These are phyloP conservation scores for Axinella damicornis DNA, from an alignment of 37 sponge, comb jelly and placozoan genomes.

Conservation along the genomic window DNA sequence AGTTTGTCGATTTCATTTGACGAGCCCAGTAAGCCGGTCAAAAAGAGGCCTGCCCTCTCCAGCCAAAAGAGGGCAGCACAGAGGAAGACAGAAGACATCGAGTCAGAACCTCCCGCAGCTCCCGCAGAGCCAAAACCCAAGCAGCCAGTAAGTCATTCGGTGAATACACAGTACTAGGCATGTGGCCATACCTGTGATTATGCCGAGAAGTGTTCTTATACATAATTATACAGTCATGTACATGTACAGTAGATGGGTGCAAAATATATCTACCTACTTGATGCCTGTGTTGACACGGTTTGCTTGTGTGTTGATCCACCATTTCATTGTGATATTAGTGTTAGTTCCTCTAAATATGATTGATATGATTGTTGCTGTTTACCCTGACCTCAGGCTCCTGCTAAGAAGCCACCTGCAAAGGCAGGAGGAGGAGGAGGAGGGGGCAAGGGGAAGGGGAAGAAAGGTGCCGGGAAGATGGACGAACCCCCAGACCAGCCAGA, in stretches of 20 bases:
- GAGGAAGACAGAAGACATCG: neutral
- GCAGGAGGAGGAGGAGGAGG: constrained; percentile 14
- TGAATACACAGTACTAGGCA: neutral
- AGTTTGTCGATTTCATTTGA: neutral
- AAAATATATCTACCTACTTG: neutral
- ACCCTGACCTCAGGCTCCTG: neutral
- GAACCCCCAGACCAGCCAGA: constrained; percentile 61
- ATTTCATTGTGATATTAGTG: no score
- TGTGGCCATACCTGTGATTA: no score
- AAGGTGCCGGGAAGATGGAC: constrained; percentile 27
- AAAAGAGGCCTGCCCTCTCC: constrained; percentile 9
- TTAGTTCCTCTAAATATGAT: no score
- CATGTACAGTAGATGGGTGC: no score
- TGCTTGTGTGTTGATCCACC: no score
- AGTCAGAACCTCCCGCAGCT: neutral
- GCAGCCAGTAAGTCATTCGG: neutral
- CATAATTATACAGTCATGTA: no score
- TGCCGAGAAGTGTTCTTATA: no score
- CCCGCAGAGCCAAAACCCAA: neutral
- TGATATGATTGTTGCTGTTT: neutral
- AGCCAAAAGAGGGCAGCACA: constrained; percentile 2
- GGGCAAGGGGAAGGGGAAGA: constrained; percentile 35
- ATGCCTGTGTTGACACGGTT: neutral
- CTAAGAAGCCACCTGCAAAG: constrained; percentile 28
- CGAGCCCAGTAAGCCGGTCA: neutral